phyloP scores from a whole-genome alignment of 2,797 vertebrate species.

The Premnoplex brunnescens region DNA sequence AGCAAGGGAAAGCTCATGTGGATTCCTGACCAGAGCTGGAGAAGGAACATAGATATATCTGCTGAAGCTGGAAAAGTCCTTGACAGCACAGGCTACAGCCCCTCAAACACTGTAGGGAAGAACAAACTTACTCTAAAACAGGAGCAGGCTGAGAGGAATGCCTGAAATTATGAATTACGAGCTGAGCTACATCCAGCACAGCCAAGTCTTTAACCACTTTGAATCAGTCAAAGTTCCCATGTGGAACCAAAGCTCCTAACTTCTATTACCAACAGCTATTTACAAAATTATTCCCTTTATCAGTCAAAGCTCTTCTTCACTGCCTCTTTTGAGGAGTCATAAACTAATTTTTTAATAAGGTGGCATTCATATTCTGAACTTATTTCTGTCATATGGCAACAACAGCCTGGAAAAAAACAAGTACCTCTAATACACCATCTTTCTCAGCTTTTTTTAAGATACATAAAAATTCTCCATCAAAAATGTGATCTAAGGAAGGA shows the following conservation, averaged over 20 bases:
- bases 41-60: background rate
- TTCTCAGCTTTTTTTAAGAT: background rate
- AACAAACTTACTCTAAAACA: background rate
- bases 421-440: background rate
- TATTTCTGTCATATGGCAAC: background rate
- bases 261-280: background rate
- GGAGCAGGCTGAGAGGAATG: fast-evolving
- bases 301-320: background rate
- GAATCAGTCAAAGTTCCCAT: background rate
- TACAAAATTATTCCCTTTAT: background rate
- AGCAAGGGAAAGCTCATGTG: background rate
- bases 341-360: slow-evolving; percentile 59
- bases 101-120: background rate
- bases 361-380: background rate
- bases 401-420: background rate
- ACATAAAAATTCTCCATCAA: slow-evolving; percentile 53
- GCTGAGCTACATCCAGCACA: background rate
- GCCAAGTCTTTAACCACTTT: background rate
- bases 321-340: slow-evolving; percentile 16
- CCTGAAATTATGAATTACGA: background rate
- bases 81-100: background rate
- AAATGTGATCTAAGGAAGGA: slow-evolving; percentile 73
- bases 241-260: background rate
- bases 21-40: background rate
- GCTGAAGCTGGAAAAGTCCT: background rate